These are phyloP conservation scores for Parotocinclus haroldoi DNA, from an alignment of 2,797 vertebrate species.

Conservation along the genomic window DNA sequence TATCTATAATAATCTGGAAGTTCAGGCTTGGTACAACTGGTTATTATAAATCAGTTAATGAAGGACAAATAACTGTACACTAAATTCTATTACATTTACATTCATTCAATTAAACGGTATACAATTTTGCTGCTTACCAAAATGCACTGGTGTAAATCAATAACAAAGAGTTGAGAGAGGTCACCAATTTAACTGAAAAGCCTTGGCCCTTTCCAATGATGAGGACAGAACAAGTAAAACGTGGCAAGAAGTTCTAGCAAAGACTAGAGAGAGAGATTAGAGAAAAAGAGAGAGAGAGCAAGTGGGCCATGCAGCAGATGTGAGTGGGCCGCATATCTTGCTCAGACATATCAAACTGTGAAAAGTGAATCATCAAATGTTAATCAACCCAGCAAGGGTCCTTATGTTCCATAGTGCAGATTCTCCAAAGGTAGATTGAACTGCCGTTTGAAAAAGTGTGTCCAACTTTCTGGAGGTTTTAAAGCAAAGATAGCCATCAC, in stretches of 20 bases:
- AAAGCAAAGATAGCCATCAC: slow-evolving; percentile 8
- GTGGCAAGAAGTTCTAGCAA: background rate
- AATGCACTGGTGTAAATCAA: background rate
- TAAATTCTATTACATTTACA: too few relatives aligned
- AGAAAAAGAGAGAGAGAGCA: background rate
- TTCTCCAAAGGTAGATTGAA: slow-evolving; percentile 3
- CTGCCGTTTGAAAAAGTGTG: slow-evolving; percentile 5
- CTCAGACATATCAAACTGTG: slow-evolving; percentile 44
- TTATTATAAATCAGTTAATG: too few relatives aligned
- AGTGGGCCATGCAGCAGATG: slow-evolving; percentile 30
- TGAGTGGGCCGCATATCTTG: slow-evolving; percentile 28
- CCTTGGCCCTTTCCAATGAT: background rate
- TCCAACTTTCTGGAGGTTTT: slow-evolving; percentile 18
- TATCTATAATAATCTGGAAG: too few relatives aligned
- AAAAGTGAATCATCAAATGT: slow-evolving; percentile 47
- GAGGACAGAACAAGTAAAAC: too few relatives aligned
- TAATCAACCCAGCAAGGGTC: slow-evolving; percentile 35
- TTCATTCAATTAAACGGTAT: too few relatives aligned
- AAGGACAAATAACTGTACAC: too few relatives aligned
- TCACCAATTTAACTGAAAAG: slow-evolving; percentile 5
- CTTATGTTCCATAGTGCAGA: slow-evolving; percentile 30
- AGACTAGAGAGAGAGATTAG: background rate
- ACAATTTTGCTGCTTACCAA: too few relatives aligned
- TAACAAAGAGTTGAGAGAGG: background rate
- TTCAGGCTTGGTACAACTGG: too few relatives aligned